Conservation (phyloP, 2,113 vertebrate species). For the Oryzias javanicus region DNA sequence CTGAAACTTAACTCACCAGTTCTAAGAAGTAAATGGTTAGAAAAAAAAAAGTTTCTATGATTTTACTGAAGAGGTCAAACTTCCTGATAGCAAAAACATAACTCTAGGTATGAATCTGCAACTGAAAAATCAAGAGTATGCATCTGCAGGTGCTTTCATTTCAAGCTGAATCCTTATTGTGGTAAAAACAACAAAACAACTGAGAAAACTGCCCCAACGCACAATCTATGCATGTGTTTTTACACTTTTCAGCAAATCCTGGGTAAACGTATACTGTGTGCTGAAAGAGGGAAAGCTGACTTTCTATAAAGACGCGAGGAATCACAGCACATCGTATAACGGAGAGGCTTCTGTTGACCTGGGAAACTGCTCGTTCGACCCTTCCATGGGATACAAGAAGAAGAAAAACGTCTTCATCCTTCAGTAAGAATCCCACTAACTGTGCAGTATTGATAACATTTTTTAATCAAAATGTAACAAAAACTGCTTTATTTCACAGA, state of each 20-base stretch:
- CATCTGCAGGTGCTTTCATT: too few relatives aligned
- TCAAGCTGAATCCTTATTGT: too few relatives aligned
- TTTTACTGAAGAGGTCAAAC: too few relatives aligned
- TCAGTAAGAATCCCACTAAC: slow-evolving; percentile 68
- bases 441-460: neutral
- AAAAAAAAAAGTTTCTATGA: too few relatives aligned
- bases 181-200: too few relatives aligned
- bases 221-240: neutral
- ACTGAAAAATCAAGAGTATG: too few relatives aligned
- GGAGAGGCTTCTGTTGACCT: slow-evolving; percentile 85
- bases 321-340: slow-evolving; percentile 82
- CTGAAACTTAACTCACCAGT: too few relatives aligned
- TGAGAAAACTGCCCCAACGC: too few relatives aligned
- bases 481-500: slow-evolving; percentile 69
- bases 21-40: too few relatives aligned
- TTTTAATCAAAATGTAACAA: neutral
- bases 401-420: slow-evolving; percentile 93
- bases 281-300: slow-evolving; percentile 83
- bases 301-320: slow-evolving; percentile 88
- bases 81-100: too few relatives aligned
- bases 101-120: too few relatives aligned
- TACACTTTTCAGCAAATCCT: slow-evolving; percentile 78
- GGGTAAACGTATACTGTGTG: slow-evolving; percentile 89
- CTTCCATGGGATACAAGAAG: slow-evolving; percentile 89
- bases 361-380: slow-evolving; percentile 80